A percentile compares a stretch with the other conserved stretches of the same genome.
phyloP scores from a whole-genome alignment of 2,797 vertebrate species.

The Enteromius afrohamiltoni region DNA sequence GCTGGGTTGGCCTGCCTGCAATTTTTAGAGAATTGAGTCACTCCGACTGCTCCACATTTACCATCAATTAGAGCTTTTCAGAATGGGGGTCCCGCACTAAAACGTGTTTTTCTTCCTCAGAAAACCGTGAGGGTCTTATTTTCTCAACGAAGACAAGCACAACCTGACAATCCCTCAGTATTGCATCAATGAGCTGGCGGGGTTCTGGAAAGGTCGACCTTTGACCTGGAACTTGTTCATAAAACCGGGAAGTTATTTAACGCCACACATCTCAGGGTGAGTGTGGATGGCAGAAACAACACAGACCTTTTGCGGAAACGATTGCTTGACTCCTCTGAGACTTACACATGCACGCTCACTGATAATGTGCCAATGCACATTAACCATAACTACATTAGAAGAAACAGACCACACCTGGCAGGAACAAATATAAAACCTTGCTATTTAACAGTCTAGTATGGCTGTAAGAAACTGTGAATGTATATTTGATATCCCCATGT shows the following conservation, averaged over 20 bases:
- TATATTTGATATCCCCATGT: conserved; percentile 6
- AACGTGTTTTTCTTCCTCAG: conserved; percentile 54
- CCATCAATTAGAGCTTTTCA: conserved; percentile 55
- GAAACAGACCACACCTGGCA: conserved; percentile 27
- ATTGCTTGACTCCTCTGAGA: conserved; percentile 33
- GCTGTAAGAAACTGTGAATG: background rate
- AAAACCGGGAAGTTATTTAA: conserved; percentile 62
- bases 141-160: conserved; percentile 58
- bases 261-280: conserved; percentile 50
- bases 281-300: conserved; percentile 44
- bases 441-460: conserved; percentile 5
- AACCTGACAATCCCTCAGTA: conserved; percentile 53
- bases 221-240: conserved; percentile 64
- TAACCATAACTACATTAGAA: conserved; percentile 21
- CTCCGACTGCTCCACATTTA: conserved; percentile 52
- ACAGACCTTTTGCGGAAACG: conserved; percentile 21
- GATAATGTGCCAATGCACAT: conserved; percentile 41
- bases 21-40: conserved; percentile 59
- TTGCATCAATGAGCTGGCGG: conserved; percentile 47
- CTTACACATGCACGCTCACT: background rate
- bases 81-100: conserved; percentile 47
- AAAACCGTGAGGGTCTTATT: conserved; percentile 56
- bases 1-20: conserved; percentile 55
- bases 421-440: background rate
- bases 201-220: conserved; percentile 40